Base-by-base conservation (phyloP, 2,113 vertebrate species). In the Phylloscopus whistleri region DNA sequence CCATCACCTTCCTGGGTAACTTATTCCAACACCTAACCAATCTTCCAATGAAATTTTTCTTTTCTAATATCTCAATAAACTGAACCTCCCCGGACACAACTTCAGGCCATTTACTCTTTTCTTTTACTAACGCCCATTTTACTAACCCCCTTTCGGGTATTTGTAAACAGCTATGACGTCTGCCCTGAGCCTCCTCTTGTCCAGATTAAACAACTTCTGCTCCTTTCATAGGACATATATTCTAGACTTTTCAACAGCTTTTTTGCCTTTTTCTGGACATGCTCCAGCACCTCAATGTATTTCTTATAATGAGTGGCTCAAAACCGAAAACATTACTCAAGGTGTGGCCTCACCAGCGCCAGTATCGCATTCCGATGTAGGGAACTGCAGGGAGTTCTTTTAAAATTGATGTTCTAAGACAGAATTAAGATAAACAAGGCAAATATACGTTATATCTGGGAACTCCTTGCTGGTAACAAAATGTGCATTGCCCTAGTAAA, bases 281-380 rank as follows among this genome's bases (percentile, higher is more conserved):
- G 11, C 4, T 73, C 21, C 31, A 49, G 12, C 17, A 43, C 14
- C 7, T 49, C 31, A 22, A 8, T 19, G 8, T 56, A 48, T 49
- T 31, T 64, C 4, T 12, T 19, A 4, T 5, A 64, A 6, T 35
- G 9, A 41, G 49, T 5, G 10, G 3, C 8, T 39, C 19, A 49
- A 49, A 64, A 43, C 17, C 27, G 58, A 64, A 64, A 46, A 43
- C 3, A 6, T 31, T 72, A 35, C 7, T 48, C 11, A 48, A 31
- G 21, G 3, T 31, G 13, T 22, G 24, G 4, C 11, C 35, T 63
- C 41, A 41, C 21, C 11, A 22, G 7, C 1, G 0, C 15, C 19
- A 28, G 16, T 24, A n/a, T 41, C 0, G 0, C 9, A 2, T 35
- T 67, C 20, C 0, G 0, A 20, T 49, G 26, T 14, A 28, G 43